Evolutionary conservation across 2,113 vertebrate genomes (phyloP), one percentile per base, ranked within the genome.

Genomic region (Microcebus tavaratra): DNA sequence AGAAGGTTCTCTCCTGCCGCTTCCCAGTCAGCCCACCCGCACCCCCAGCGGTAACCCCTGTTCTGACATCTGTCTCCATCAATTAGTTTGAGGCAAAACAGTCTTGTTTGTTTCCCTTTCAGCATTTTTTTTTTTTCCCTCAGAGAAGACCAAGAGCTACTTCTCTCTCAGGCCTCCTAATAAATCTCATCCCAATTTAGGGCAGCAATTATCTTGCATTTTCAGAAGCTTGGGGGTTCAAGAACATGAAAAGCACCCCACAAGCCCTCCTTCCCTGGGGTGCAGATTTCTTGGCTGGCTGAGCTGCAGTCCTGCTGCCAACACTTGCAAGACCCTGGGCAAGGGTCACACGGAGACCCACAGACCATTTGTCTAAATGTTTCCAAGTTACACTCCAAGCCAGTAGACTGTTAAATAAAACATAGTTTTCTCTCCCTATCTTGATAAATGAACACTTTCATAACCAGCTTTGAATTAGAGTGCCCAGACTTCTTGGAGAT

Each of bases 241-340:
- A 59, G 50, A 65, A 63, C 50, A 20, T 8, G 45, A 79, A 21
- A 15, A 0, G 7, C 14, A 59, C 27, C 1, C 17, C 36, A 29
- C 1, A 13, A 84, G 23, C 4, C 39, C 6, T 29, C 34, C 36
- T 8, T 39, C 9, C 9, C 55, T 1, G 2, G 13, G 8, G 7
- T 36, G 18, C 25, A 15, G 20, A 17, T 67, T 23, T 79, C 9
- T 21, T 50, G 42, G 50, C 25, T 20, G 2, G 2, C 36, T 72
- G 42, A 65, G 17, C 45, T 14, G 3, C 31, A 75, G 59, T 29
- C 21, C 57, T 53, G 13, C 39, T 18, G 27, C 61, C 31, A 57
- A 75, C 14, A 59, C 81, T 53, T 76, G 59, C 1, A 23, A 50
- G 57, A 78, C 34, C 36, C 3, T 6, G 0, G 23, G 27, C 87